Evolutionary conservation across 1,140 invertebrate species (phyloP).

Genomic region (Rhagoletis zephyria): DNA sequence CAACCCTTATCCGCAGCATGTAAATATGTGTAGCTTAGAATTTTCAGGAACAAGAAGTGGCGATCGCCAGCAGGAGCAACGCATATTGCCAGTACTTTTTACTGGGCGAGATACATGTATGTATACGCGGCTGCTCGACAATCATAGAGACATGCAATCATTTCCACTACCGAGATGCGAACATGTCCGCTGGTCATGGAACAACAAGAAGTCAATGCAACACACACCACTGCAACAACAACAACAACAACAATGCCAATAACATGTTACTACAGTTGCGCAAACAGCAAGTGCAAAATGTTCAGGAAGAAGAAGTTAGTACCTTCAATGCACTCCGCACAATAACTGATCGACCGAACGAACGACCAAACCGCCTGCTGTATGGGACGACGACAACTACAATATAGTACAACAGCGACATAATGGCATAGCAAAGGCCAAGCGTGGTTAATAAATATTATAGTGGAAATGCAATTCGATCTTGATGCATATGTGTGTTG

Average conservation of each 20-base stretch:
- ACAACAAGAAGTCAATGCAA: conserved; percentile 1
- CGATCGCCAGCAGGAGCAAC: background rate
- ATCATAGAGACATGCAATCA: background rate
- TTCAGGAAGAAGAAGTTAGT: background rate
- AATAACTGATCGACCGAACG: no score
- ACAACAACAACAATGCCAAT: background rate
- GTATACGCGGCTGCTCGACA: background rate
- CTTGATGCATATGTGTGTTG: conserved; percentile 47
- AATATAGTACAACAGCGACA: background rate
- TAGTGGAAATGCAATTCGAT: conserved; percentile 35
- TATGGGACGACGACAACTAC: background rate
- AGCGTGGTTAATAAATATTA: conserved; percentile 43
- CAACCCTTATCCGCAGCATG: background rate
- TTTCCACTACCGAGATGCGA: conserved; percentile 37
- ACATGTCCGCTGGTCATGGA: conserved; percentile 21
- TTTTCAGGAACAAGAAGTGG: background rate
- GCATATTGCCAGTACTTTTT: conserved; percentile 3
- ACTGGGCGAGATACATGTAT: background rate
- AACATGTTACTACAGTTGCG: conserved; percentile 2
- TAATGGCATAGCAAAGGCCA: conserved; percentile 40
- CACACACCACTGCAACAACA: background rate
- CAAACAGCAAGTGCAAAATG: background rate
- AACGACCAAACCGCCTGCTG: no score
- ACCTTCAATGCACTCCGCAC: background rate
- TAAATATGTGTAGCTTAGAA: no score